Evolutionary conservation across 2,113 vertebrate genomes (phyloP).

Genomic region (Ursus arctos): DNA sequence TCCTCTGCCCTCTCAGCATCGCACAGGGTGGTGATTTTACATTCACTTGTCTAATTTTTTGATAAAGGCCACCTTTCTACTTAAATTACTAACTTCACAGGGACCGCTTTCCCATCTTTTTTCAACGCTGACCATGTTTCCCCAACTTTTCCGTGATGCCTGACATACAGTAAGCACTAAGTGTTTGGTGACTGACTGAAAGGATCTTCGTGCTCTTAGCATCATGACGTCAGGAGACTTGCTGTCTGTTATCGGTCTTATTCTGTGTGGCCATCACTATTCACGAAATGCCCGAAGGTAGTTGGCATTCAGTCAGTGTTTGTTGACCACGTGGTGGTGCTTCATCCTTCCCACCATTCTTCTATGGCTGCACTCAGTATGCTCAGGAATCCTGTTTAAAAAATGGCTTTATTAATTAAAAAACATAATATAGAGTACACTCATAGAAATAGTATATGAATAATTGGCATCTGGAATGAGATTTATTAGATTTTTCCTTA

Average conservation of each 20-base stretch:
- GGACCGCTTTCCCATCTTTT: not conserved
- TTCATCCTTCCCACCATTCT: not conserved
- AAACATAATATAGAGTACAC: not conserved
- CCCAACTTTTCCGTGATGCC: not conserved
- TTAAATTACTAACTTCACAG: not conserved
- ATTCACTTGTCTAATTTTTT: not conserved
- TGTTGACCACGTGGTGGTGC: not conserved
- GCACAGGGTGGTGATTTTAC: not conserved
- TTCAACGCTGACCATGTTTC: not conserved
- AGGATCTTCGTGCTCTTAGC: not conserved
- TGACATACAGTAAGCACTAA: not conserved
- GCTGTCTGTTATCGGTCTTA: rapidly evolving
- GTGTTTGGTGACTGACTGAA: not conserved
- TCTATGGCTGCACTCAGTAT: not conserved
- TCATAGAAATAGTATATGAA: not conserved
- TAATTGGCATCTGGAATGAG: not conserved
- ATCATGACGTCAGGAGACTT: not conserved
- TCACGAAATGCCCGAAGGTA: not conserved
- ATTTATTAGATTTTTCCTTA: not conserved
- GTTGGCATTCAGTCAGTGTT: not conserved
- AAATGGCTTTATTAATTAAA: not conserved
- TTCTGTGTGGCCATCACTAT: not conserved
- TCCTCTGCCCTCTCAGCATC: not conserved
- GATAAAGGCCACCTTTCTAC: not conserved
- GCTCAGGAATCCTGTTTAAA: not conserved